Base-by-base conservation (phyloP, 2,113 vertebrate genomes). In the Paramisgurnus dabryanus region DNA sequence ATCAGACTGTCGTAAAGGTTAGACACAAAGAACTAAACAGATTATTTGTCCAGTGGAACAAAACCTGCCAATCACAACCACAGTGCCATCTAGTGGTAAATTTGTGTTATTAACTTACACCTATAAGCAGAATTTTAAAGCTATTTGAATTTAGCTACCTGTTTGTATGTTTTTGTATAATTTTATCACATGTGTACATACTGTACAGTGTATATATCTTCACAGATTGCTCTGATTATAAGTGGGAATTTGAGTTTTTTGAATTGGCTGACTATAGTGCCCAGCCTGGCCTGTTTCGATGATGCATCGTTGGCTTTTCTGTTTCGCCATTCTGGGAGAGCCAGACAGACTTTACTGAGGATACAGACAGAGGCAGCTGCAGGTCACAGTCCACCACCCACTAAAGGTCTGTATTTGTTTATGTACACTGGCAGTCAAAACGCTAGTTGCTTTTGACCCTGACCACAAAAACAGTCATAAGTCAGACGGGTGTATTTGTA, bases 231-330 rank as follows among this genome's bases (percentile, higher is more conserved):
- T 27, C 92, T 99, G 70, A 95, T 98, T 55, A 0, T 96, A 1
- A 99, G 96, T 0, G 97, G 97, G 40, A 99, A 98, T 90, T 93
- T 99, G 85, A 98, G 97, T 83, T 98, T 99, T 88, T 93, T 99
- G 3, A 99, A 98, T 93, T 99, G 98, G 97, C 90, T 99, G 47
- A 98, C 97, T 87, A 94, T 98, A 0, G 93, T 99, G 85, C 97
- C 98, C 82, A 95, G 96, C 87, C 72, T 98, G 0, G 93, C 96
- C 64, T 98, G 96, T 89, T 99, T 99, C 0, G 98, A 99, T 0
- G 97, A 99, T 0, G 74, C 86, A 0, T 87, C 93, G 7, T 86
- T 99, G 84, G 89, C 80, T 0, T 92, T 92, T 82, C 86, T 98
- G 45, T 97, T 99, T 45, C 64, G 89, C 67, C 85, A 82, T 0